Base-by-base conservation (phyloP, 2,797 vertebrate species). In the Oreonectes daqikongensis region DNA sequence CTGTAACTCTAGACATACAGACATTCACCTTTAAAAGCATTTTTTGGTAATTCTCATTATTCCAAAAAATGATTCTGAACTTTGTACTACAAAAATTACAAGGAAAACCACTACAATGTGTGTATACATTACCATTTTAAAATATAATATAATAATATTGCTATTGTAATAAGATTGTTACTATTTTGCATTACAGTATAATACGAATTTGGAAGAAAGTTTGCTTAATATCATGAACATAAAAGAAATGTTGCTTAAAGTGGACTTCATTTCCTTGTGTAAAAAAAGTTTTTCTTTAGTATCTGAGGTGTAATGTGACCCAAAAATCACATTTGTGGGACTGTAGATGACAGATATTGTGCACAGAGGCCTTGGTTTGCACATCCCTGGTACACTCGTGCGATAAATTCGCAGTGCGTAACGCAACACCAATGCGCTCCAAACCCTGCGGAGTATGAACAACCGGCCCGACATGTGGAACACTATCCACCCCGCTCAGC, bases 401-500 rank as follows among this genome's bases (percentile, higher is more conserved):
- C 46, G 35, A 48, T n/a, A 28, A 46, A 24, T 28, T 17, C 15
- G 53, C 15, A 17, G 52, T 14, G 38, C 42, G 73, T 68, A 53
- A 75, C 74, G 15, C 14, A 26, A 68, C 74, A 76, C 74, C 74
- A 1, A 48, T 18, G 64, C 7, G 38, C 64, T 59, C 40, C 35
- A 35, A 76, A 76, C 18, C 65, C 53, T 75, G 65, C 14, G 3
- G 38, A 24, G 64, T 59, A 76, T 59, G 74, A 76, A 76, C 74
- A 76, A 76, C 40, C 53, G 28, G 26, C 15, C 12, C 9, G 10
- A 76, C 53, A 76, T 15, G 64, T 4, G 6, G 20, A 60, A 76
- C 52, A 46, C 44, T 66, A 68, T 67, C 64, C 52, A 24, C 38
- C 26, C n/a, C 52, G 44, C 40, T 60, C 64, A 79, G 64, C 64